These are phyloP conservation scores for Pseudois nayaur DNA, from an alignment of 2,113 vertebrate genomes.

Conservation along the genomic window DNA sequence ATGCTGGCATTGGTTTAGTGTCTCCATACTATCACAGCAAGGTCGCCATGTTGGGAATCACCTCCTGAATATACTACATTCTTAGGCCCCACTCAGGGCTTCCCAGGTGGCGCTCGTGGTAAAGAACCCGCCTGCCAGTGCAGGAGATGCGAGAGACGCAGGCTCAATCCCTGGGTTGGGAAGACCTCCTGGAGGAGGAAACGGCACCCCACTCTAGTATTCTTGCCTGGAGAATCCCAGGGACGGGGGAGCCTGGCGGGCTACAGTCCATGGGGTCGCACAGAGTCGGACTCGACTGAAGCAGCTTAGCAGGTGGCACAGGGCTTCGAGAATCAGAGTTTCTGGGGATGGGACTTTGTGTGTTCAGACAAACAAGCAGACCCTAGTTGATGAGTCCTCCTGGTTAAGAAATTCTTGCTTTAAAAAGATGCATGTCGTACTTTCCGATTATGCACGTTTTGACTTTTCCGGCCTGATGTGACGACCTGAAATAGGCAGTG, in stretches of 20 bases:
- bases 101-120: neutral
- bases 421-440: neutral
- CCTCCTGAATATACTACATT: neutral
- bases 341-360: neutral
- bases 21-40: neutral
- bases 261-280: neutral
- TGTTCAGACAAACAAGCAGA: neutral
- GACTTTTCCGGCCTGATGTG: neutral
- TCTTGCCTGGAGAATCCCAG: neutral
- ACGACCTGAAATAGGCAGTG: neutral
- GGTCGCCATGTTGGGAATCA: neutral
- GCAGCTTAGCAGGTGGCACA: neutral
- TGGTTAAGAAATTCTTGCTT: neutral
- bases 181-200: neutral
- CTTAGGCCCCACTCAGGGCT: neutral
- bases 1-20: neutral
- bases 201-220: neutral
- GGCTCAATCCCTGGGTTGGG: neutral
- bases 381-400: neutral
- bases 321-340: neutral
- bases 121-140: neutral
- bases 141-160: neutral
- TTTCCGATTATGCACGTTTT: neutral
- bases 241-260: neutral
- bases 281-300: accelerated